A percentile compares a stretch with the other conserved stretches of the same genome.
phyloP scores from a whole-genome alignment of 1,140 invertebrate genomes.

The Araneus ventricosus region DNA sequence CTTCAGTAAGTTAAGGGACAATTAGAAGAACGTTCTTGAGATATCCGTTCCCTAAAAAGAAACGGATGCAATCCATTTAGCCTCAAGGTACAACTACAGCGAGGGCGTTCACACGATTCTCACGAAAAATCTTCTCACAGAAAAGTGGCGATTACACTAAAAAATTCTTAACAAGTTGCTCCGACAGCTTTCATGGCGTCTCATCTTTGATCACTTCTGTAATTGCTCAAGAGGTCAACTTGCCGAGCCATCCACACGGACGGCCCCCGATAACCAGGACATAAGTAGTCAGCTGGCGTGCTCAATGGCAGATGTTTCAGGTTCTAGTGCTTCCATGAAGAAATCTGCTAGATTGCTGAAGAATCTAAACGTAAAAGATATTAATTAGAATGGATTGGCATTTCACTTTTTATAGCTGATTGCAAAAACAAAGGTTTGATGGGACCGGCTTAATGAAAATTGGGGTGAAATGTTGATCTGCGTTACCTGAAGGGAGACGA shows the following conservation, averaged over 20 bases:
- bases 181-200: conserved; percentile 34
- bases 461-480: not conserved
- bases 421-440: too few species aligned
- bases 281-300: not conserved
- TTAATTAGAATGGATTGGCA: not conserved
- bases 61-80: not conserved
- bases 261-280: conserved; percentile 9
- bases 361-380: not conserved
- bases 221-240: conserved; percentile 33
- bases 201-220: conserved; percentile 2
- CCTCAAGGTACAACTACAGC: not conserved
- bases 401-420: too few species aligned
- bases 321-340: not conserved
- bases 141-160: conserved; percentile 32
- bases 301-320: not conserved
- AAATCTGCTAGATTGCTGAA: not conserved
- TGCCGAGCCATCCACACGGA: not conserved
- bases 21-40: not conserved
- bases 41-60: not conserved
- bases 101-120: conserved; percentile 18
- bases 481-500: not conserved
- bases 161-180: conserved; percentile 11
- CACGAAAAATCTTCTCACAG: not conserved
- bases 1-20: not conserved
- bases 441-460: too few species aligned